Evolutionary conservation across 37 sponge, comb jelly and placozoan genomes (phyloP), one percentile per base, ranked within the genome.

Genomic region (Dysidea cf. avara): DNA sequence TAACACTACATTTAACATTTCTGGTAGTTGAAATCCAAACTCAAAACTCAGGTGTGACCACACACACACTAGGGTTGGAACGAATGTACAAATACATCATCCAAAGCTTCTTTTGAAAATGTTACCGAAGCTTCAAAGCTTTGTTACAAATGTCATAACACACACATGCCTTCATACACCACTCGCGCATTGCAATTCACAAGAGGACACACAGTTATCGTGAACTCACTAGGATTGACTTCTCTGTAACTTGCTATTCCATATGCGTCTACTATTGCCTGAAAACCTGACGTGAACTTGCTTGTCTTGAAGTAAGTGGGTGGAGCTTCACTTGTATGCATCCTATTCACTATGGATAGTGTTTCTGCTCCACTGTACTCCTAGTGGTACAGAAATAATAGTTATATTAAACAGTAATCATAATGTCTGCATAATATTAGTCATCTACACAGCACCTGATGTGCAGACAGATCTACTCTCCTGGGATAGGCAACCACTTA

Each of bases 211-310:
- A 50, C 13, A 18, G 52, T 17, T 18, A 26, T 32, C 59, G 25
- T 32, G 7, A 63, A 70, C 84, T 50, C 24, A 91, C 92, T 77
- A 66, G 92, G 93, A 47, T 87, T 87, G 21, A 87, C 88, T 54
- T 92, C 93, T 48, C 68, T 80, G 50, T 92, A 92, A 26, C 40
- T 69, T 24, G 88, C 84, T 14, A 92, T 64, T 33, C 93, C 88
- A 48, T 92, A 92, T 16, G 93, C 93, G 69, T 92, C 93, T 7
- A 92, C 88, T 52, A 92, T 87, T 38, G 68, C 76, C 66, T 92
- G 93, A 64, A 88, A 92, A 5, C 85, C 88, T 36, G 35, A 26
- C 21, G 93, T 92, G 32, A 92, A 83, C 65, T 83, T 88, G 73
- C 87, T 92, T 46, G 77, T 84, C 46, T 54, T 64, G 75, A 74